phyloP scores from a whole-genome alignment of 2,113 vertebrate species.

The Oenanthe oenanthe region DNA sequence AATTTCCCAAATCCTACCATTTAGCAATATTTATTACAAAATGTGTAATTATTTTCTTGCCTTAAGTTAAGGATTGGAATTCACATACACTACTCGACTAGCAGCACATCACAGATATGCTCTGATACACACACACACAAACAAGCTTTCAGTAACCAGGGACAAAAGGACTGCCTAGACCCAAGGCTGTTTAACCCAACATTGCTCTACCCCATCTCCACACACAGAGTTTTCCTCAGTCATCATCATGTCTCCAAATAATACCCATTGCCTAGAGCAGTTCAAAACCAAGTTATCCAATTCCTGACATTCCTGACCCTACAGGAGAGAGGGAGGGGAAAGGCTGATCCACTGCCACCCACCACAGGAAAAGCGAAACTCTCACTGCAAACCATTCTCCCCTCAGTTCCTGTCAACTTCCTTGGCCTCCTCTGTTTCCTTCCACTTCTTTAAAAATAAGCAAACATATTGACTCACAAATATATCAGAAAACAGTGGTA shows the following conservation, averaged over 20 bases:
- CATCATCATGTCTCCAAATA: accelerated
- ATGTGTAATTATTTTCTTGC: neutral
- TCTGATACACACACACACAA: neutral
- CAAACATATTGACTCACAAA: neutral
- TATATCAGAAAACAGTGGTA: neutral
- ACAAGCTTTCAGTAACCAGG: neutral
- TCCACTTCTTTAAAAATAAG: neutral
- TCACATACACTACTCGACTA: neutral
- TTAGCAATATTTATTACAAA: neutral
- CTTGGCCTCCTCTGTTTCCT: neutral
- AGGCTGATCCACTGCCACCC: neutral
- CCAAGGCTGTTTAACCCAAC: neutral
- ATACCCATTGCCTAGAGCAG: neutral
- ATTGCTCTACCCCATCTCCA: neutral
- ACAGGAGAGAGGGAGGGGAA: neutral
- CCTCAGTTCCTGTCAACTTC: neutral
- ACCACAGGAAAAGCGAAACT: neutral
- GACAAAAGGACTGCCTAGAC: neutral
- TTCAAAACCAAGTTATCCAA: neutral
- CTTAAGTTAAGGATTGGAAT: neutral
- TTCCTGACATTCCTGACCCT: neutral
- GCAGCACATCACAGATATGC: neutral
- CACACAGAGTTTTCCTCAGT: neutral
- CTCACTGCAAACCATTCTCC: neutral
- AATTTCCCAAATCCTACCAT: neutral